Conservation (phyloP, 2,797 vertebrate species). For the Gastrophryne carolinensis region DNA sequence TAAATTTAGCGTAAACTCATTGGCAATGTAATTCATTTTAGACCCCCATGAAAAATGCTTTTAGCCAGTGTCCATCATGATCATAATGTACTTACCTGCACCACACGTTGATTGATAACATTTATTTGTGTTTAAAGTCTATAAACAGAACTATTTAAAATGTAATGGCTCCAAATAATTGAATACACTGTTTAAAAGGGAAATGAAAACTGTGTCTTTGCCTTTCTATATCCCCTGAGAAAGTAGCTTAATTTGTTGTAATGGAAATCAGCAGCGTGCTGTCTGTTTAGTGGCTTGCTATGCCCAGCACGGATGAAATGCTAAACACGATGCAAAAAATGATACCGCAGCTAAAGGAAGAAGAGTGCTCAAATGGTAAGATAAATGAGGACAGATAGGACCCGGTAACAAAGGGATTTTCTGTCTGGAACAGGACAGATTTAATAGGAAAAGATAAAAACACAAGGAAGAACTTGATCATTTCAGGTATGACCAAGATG, state of each 20-base stretch:
- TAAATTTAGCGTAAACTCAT: no score
- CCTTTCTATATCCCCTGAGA: not conserved
- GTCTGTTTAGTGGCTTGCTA: constrained; percentile 24
- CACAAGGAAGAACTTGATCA: constrained; percentile 4
- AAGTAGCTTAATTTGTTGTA: constrained; percentile 37
- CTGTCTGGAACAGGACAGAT: constrained; percentile 13
- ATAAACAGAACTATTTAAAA: not conserved
- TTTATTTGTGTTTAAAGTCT: not conserved
- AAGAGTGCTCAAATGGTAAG: constrained; percentile 34
- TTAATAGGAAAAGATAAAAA: constrained; percentile 34
- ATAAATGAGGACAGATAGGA: constrained; percentile 43
- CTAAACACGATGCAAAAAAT: constrained; percentile 29
- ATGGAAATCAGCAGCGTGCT: constrained; percentile 35
- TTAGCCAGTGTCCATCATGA: no score
- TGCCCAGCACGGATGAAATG: constrained; percentile 31
- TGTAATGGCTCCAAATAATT: not conserved
- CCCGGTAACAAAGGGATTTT: constrained; percentile 43
- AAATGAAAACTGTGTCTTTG: not conserved
- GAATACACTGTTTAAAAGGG: constrained; percentile 3
- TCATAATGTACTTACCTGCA: not conserved
- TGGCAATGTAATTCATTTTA: no score
- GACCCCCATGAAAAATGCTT: no score
- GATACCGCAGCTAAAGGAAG: constrained; percentile 19
- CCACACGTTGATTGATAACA: not conserved
- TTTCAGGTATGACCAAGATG: no score